These are phyloP conservation scores for Psophia crepitans DNA, from an alignment of 2,113 vertebrate genomes.

Conservation along the genomic window DNA sequence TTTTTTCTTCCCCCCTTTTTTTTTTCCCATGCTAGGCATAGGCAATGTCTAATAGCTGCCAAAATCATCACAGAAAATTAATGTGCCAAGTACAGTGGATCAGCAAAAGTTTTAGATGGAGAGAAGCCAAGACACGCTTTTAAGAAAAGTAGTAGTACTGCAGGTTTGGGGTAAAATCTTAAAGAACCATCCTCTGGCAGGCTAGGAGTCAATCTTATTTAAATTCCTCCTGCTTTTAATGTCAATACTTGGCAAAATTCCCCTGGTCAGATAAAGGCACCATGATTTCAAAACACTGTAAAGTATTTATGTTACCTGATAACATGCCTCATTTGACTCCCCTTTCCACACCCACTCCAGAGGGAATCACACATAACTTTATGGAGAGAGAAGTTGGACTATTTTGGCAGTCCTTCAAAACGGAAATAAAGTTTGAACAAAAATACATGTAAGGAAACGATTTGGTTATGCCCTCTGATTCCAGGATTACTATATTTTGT, in stretches of 20 bases:
- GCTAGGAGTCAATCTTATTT: constrained; percentile 1
- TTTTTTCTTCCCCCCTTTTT: background rate
- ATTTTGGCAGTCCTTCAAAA: constrained; percentile 27
- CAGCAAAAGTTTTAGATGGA: constrained; percentile 34
- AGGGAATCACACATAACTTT: background rate
- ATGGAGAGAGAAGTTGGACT: background rate
- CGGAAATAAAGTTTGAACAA: background rate
- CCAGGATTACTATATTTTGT: background rate
- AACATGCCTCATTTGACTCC: background rate
- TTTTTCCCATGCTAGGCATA: background rate
- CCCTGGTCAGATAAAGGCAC: background rate
- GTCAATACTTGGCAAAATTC: background rate
- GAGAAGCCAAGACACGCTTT: constrained; percentile 38
- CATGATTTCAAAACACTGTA: background rate
- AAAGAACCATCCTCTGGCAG: background rate
- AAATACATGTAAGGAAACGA: background rate
- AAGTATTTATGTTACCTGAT: constrained; percentile 23
- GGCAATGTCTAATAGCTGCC: background rate
- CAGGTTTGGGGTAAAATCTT: constrained; percentile 14
- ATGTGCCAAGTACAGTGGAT: background rate
- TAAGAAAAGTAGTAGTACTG: background rate
- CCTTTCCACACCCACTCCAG: background rate
- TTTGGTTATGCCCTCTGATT: background rate
- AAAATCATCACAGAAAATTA: constrained; percentile 28
- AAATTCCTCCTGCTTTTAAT: constrained; percentile 1